Conservation (phyloP, 2,888 invertebrate genomes). For the Acrocyrtus sp. region DNA sequence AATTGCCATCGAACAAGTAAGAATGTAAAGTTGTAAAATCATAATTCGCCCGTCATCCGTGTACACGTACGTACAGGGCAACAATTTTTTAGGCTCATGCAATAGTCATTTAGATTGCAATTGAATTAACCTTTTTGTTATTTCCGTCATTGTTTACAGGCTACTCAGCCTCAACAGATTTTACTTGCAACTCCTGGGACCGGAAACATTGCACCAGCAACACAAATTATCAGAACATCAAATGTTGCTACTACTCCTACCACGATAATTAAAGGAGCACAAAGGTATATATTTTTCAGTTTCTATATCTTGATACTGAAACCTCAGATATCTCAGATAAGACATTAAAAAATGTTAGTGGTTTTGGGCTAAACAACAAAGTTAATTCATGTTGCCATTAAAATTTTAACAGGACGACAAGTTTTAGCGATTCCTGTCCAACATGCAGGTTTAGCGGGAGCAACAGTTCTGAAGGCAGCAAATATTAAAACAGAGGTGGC, state of each 20-base stretch:
- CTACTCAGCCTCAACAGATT: slow-evolving; percentile 49
- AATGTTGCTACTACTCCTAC: slow-evolving; percentile 51
- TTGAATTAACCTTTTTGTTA: too few species aligned
- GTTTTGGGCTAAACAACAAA: too few species aligned
- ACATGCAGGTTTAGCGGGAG: slow-evolving; percentile 50
- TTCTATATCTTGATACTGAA: neutral
- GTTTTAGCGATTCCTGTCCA: slow-evolving; percentile 64
- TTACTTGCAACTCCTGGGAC: slow-evolving; percentile 45
- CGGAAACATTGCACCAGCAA: slow-evolving; percentile 40
- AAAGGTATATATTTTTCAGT: slow-evolving; percentile 42
- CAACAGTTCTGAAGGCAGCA: slow-evolving; percentile 62
- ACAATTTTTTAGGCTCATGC: too few species aligned
- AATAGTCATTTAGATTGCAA: too few species aligned
- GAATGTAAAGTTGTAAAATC: neutral
- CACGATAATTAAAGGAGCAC: slow-evolving; percentile 55
- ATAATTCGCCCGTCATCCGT: neutral
- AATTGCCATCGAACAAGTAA: neutral
- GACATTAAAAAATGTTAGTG: too few species aligned
- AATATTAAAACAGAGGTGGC: slow-evolving; percentile 59
- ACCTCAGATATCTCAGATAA: neutral
- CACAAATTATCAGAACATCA: slow-evolving; percentile 56
- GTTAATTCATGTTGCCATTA: too few species aligned
- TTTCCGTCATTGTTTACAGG: slow-evolving; percentile 14
- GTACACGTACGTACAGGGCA: too few species aligned
- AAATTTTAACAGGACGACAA: slow-evolving; percentile 63